Evolutionary conservation across 2,797 vertebrate species (phyloP), one percentile per base, ranked within the genome.

Genomic region (Synanceia verrucosa): DNA sequence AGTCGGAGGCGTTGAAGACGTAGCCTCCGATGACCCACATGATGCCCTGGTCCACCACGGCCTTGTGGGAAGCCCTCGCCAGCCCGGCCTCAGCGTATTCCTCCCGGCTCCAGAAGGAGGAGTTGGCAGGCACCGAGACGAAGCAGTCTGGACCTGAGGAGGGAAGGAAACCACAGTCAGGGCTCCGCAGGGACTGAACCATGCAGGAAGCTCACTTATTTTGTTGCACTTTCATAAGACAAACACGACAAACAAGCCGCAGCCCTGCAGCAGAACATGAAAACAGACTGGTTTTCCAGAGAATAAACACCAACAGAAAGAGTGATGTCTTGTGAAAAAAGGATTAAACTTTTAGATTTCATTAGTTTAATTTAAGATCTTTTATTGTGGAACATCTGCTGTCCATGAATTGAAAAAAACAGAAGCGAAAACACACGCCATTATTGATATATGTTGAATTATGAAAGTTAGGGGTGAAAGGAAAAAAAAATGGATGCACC

Each of bases 11-110:
- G 88, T 99, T 99, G 94, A 99, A 99, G 92, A 97, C 95, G 48
- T 99, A 98, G 64, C 98, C 98, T 14, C 98, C 98, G 11, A 99
- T 92, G 64, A 99, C 87, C 98, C 98, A 99, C 97, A 99, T 98
- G 81, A 95, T 67, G 33, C 94, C 94, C 76, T 95, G 93, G 52
- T 95, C 93, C 89, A 97, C 95, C 67, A 96, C 77, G 0, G 97
- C 93, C 94, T 98, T 99, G 85, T 99, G 98, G 81, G 98, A 97
- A 0, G 96, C 97, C 74, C 97, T 92, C 6, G 95, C 92, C 74
- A 98, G 93, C 19, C 95, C 95, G 0, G 92, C 76, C 48, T 91
- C 73, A 0, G 86, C 70, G 78, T 94, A 95, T 58, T 96, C 96
- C 64, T 97, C 95, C 6, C 93, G 91, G 13, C 59, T 94, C 97